Evolutionary conservation across 2,888 invertebrate species (phyloP).

Genomic region (Alentia gelatinosa): DNA sequence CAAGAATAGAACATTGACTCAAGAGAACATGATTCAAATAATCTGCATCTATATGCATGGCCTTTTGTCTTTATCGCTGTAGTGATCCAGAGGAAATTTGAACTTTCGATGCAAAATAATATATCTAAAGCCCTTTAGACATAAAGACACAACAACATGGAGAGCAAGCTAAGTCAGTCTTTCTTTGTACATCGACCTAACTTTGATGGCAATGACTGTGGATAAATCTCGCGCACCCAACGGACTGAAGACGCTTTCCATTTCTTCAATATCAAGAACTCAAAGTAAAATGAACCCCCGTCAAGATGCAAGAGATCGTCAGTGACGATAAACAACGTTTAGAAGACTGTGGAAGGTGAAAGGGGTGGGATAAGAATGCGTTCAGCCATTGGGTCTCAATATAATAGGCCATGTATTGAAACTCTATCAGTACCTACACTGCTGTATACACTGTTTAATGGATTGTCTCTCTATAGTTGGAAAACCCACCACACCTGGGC

Average conservation of each 20-base stretch:
- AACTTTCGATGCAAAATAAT: not conserved
- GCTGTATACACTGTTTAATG: constrained; percentile 7
- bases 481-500: constrained; percentile 7
- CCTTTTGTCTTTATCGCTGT: not conserved
- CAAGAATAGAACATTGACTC: too few species aligned
- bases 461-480: constrained; percentile 4
- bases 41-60: too few species aligned
- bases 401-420: not conserved
- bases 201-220: not conserved
- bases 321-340: not conserved
- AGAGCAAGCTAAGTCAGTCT: too few species aligned
- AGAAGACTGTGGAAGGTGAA: not conserved
- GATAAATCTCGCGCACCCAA: not conserved
- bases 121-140: not conserved
- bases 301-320: not conserved
- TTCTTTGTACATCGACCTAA: not conserved
- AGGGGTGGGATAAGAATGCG: not conserved
- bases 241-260: not conserved
- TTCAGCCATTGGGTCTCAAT: too few species aligned
- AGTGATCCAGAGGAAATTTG: not conserved
- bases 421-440: not conserved
- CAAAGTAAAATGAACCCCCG: not conserved
- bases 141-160: not conserved
- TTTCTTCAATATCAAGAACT: constrained; percentile 27
- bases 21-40: too few species aligned